These are phyloP conservation scores for Cricetomys ansorgei DNA, from an alignment of 2,113 vertebrate genomes.

Conservation along the genomic window DNA sequence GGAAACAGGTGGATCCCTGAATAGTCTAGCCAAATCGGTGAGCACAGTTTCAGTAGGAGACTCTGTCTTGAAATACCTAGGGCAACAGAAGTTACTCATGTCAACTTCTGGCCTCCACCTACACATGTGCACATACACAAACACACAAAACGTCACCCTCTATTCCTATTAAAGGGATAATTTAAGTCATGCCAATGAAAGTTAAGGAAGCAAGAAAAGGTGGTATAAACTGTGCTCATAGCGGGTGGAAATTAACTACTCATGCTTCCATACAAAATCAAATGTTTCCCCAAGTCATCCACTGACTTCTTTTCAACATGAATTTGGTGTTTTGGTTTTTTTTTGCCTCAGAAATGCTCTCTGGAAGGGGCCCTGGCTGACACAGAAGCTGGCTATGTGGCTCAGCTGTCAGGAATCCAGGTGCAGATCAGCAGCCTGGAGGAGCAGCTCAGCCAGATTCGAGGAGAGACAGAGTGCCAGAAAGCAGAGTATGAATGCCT, in stretches of 20 bases:
- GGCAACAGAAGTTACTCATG: not conserved
- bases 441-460: conserved; percentile 85
- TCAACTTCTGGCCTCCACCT: not conserved
- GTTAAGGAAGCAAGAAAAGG: not conserved
- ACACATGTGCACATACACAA: no score
- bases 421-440: conserved; percentile 86
- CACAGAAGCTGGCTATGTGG: conserved; percentile 85
- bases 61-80: not conserved
- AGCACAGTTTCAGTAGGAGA: not conserved
- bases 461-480: conserved; percentile 86
- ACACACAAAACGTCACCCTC: not conserved
- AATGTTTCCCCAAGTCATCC: not conserved
- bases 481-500: conserved; percentile 87
- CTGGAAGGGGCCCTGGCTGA: conserved; percentile 89
- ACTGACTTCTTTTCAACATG: not conserved
- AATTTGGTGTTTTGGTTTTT: not conserved
- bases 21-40: not conserved
- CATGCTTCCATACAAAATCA: not conserved
- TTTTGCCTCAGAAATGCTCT: conserved; percentile 87
- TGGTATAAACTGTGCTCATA: not conserved
- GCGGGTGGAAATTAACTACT: not conserved
- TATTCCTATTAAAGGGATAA: not conserved
- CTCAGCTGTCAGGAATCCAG: conserved; percentile 87
- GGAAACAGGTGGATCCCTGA: not conserved
- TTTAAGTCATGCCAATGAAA: not conserved